Evolutionary conservation across 2,113 vertebrate species (phyloP).

Genomic region (Anseranas semipalmata): DNA sequence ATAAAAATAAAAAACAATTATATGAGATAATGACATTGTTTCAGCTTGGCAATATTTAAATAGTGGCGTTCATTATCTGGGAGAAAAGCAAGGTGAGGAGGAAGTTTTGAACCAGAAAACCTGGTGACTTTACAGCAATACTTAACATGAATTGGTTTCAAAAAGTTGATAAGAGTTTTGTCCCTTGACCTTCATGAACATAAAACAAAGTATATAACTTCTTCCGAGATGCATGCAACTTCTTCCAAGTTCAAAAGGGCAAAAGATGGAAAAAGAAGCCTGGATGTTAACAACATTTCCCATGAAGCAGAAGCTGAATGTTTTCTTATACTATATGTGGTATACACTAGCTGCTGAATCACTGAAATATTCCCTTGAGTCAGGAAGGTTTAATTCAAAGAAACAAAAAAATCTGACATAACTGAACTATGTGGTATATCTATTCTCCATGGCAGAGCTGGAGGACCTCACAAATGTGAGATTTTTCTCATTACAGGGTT

Average conservation of each 20-base stretch:
- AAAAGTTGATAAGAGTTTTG: not conserved
- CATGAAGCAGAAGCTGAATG: not conserved
- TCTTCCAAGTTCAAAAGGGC: not conserved
- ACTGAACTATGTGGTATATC: not conserved
- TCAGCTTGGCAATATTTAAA: not conserved
- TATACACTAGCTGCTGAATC: not conserved
- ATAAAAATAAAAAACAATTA: too few relatives aligned
- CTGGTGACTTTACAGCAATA: not conserved
- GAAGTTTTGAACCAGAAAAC: not conserved
- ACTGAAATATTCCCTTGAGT: not conserved
- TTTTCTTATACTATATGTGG: not conserved
- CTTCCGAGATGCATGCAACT: not conserved
- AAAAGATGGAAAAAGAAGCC: not conserved
- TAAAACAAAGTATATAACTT: not conserved
- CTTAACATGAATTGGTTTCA: not conserved
- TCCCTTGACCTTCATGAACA: not conserved
- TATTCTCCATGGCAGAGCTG: not conserved
- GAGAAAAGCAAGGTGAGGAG: not conserved
- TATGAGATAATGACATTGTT: not conserved
- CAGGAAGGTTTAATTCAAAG: not conserved
- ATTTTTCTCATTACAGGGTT: not conserved
- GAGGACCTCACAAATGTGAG: not conserved
- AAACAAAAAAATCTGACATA: not conserved
- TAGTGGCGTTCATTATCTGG: not conserved
- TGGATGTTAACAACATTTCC: rapidly evolving